phyloP scores from a whole-genome alignment of 2,113 vertebrate species.

The Triplophysa rosa region DNA sequence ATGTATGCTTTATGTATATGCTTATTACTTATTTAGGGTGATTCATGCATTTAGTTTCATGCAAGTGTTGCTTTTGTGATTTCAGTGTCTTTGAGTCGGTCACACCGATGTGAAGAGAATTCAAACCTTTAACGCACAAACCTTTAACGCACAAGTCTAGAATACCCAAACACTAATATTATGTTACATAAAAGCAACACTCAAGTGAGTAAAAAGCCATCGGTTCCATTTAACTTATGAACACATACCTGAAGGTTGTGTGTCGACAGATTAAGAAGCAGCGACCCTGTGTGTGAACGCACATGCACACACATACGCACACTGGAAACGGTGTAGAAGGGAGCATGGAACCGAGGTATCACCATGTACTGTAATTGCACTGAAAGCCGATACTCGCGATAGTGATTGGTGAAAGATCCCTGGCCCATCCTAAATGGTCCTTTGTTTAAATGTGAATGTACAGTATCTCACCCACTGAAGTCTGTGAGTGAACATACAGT shows the following conservation, averaged over 20 bases:
- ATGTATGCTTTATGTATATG: neutral
- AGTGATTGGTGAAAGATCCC: slow-evolving; percentile 53
- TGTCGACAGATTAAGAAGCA: slow-evolving; percentile 14
- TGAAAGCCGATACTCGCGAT: slow-evolving; percentile 48
- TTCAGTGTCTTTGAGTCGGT: neutral
- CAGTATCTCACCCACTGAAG: slow-evolving; percentile 9
- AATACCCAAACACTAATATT: neutral
- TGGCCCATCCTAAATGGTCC: slow-evolving; percentile 54
- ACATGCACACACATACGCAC: neutral
- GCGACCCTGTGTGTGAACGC: neutral
- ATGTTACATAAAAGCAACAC: slow-evolving; percentile 5
- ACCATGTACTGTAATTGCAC: slow-evolving; percentile 50
- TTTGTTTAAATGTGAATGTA: slow-evolving; percentile 53
- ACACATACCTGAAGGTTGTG: slow-evolving; percentile 28
- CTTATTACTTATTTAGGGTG: neutral
- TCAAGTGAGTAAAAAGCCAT: neutral
- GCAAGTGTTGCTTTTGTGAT: neutral
- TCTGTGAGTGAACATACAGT: neutral
- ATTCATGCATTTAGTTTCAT: neutral
- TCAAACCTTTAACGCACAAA: slow-evolving; percentile 17
- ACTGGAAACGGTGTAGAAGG: slow-evolving; percentile 13
- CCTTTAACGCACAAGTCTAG: neutral
- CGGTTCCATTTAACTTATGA: neutral
- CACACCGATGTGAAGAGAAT: neutral
- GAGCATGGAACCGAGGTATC: slow-evolving; percentile 30